Evolutionary conservation across 2,797 vertebrate species (phyloP), one percentile per base, ranked within the genome.

Genomic region (Bufotes viridis): DNA sequence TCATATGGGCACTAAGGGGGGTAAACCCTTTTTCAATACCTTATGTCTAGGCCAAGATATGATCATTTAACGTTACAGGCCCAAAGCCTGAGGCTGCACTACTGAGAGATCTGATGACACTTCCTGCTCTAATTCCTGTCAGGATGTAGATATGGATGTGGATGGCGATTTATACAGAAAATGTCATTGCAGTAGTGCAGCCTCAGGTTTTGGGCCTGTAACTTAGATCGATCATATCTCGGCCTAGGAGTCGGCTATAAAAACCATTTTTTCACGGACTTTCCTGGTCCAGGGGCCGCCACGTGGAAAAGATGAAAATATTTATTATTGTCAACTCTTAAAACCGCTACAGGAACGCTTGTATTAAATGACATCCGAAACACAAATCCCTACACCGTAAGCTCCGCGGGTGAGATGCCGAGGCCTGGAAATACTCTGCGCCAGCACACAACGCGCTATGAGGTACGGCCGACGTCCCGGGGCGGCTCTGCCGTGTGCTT

Each of bases 381-480:
- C 20, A 75, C 55, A 51, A 42, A 75, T 76, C 57, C 78, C 86
- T 55, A 82, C 69, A 53, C 55, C 34, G 69, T 57, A 15, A 78
- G 51, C 49, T 24, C 70, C 72, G 29, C 26, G 17, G 15, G 8
- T 29, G 55, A 69, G 61, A 12, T 20, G 65, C 13, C 10, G 86
- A 87, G 67, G 86, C 69, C 86, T 20, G 55, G 17, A 51, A 60
- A 55, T 24, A n/a, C 67, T 81, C 67, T 29, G 85, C 85, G 26
- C 61, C 65, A 81, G 69, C 63, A 26, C 74, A 81, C 72, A 15
- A 17, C 34, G 79, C 70, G 34, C 58, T 8, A 57, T 88, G 87
- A 88, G 87, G 81, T 88, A 88, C 70, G 81, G 74, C 74, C 70
- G 79, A 74, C n/a, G 67, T 58, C n/a, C 85, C 42, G 42, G 26